Evolutionary conservation across 2,888 invertebrate genomes (phyloP), one percentile per base, ranked within the genome.

Genomic region (Neelides folsomi): DNA sequence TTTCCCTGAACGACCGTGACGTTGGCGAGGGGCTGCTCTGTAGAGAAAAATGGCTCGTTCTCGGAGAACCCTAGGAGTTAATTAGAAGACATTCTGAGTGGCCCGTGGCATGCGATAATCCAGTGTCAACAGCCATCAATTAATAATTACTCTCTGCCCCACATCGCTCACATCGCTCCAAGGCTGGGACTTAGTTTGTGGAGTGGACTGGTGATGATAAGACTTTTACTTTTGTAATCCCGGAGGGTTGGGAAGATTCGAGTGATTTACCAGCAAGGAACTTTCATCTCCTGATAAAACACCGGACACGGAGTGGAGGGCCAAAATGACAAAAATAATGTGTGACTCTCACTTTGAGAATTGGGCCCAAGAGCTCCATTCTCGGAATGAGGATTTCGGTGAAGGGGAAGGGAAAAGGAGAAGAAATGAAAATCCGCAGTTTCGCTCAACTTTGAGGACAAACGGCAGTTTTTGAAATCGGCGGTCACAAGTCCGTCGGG

Each of bases 1-100:
- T 64, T 64, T 18, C 64, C 64, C 47, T 64, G 63, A 59, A 84
- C 79, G 67, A 86, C 82, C 62, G 86, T 86, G 72, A 86, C 79
- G 77, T 86, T 86, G 76, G 83, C 81, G 76, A 86, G 72, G 43
- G 84, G 82, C 67, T 79, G 80, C 65, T 80, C 75, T 3, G 27
- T 27, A 5, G 27, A 27, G 75, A 86, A 86, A 72, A 83, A 82
- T 67, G 86, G 86, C 72, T 83, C 84, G 73, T 82, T 79, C 8
- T 58, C 58, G 2, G 62, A 52, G 43, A 47, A 58, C 37, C 59
- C 62, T 62, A 49, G n/a, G n/a, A n/a, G 27, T 27, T 27, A 27
- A 27, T 27, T 27, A 13, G 37, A 34, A 27, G 34, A 27, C 27
- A 5, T 3, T 5, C 4, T 27, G 27, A 27, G 27, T 27, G 27